A percentile compares a stretch with the other conserved stretches of the same genome.
Conservation (phyloP, 1,140 invertebrate genomes). For the Belonocnema kinseyi region DNA sequence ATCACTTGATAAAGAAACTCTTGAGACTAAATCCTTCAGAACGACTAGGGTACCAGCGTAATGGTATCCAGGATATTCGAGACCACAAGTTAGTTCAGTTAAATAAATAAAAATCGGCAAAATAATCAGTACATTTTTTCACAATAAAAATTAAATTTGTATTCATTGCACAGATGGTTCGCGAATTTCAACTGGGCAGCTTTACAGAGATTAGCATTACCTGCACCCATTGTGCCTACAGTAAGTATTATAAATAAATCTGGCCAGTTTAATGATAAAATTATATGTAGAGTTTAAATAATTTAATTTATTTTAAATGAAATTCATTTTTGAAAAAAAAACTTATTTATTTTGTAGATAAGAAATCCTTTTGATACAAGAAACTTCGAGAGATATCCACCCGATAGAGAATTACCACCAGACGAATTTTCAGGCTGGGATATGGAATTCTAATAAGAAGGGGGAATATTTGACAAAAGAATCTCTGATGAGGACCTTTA, state of each 20-base stretch:
- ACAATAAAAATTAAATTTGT: constrained; percentile 36
- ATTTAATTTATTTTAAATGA: constrained; percentile 9
- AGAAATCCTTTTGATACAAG: constrained; percentile 73
- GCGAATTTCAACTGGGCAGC: constrained; percentile 95
- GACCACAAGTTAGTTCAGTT: constrained; percentile 86
- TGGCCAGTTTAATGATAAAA: background rate
- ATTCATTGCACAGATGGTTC: constrained; percentile 85
- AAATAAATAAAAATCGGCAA: constrained; percentile 39
- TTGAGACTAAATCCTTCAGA: constrained; percentile 93
- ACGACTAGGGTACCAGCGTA: constrained; percentile 92
- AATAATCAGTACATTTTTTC: too few relatives aligned
- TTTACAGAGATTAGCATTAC: constrained; percentile 82
- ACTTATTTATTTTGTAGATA: constrained; percentile 22
- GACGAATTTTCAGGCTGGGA: constrained; percentile 82
- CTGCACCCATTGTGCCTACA: constrained; percentile 87
- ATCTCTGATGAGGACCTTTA: background rate
- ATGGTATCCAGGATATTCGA: constrained; percentile 94
- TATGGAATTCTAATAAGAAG: constrained; percentile 74
- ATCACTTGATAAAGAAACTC: constrained; percentile 90
- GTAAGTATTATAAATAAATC: constrained; percentile 72
- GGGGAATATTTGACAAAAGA: background rate
- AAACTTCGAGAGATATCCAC: constrained; percentile 80
- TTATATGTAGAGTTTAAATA: background rate
- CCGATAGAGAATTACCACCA: constrained; percentile 77
- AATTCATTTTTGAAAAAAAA: background rate